phyloP scores from a whole-genome alignment of 1,140 invertebrate species.

The Drosophila micromelanica region DNA sequence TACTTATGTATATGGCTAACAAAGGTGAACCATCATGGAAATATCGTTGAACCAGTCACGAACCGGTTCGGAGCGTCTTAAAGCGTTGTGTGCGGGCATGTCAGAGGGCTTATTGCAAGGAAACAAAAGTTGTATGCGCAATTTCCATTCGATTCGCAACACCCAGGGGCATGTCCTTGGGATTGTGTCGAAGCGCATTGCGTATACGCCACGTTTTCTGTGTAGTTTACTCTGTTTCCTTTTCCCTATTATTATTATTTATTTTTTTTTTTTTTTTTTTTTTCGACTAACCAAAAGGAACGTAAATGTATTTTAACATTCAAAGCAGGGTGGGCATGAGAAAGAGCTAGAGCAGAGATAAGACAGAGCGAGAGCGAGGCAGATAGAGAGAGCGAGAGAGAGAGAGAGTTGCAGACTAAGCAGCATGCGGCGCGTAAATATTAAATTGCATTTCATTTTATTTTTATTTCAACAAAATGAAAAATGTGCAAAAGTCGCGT shows the following conservation, averaged over 20 bases:
- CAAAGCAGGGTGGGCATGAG: neutral
- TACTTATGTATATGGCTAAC: too few relatives aligned
- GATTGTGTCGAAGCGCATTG: slow-evolving; percentile 3
- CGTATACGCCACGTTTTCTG: slow-evolving; percentile 37
- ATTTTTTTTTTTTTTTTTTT: neutral
- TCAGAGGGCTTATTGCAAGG: neutral
- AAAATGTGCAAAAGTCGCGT: slow-evolving; percentile 52
- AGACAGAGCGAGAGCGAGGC: slow-evolving; percentile 3
- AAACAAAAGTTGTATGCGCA: neutral
- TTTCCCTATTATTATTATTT: neutral
- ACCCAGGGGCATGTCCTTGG: too few relatives aligned
- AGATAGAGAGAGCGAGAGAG: neutral
- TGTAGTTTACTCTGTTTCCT: slow-evolving; percentile 16
- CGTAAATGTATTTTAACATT: slow-evolving; percentile 29
- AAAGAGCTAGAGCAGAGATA: neutral
- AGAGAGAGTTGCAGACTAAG: slow-evolving; percentile 22
- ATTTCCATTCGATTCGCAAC: neutral
- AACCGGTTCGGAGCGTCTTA: neutral
- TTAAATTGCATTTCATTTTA: slow-evolving; percentile 73
- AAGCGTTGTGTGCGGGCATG: neutral
- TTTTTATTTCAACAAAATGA: slow-evolving; percentile 59
- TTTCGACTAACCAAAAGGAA: slow-evolving; percentile 20
- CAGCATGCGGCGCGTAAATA: slow-evolving; percentile 67
- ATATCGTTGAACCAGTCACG: neutral
- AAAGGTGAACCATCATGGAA: too few relatives aligned